phyloP scores from a whole-genome alignment of 1,140 invertebrate species.

The Drosophila sulfurigaster region DNA sequence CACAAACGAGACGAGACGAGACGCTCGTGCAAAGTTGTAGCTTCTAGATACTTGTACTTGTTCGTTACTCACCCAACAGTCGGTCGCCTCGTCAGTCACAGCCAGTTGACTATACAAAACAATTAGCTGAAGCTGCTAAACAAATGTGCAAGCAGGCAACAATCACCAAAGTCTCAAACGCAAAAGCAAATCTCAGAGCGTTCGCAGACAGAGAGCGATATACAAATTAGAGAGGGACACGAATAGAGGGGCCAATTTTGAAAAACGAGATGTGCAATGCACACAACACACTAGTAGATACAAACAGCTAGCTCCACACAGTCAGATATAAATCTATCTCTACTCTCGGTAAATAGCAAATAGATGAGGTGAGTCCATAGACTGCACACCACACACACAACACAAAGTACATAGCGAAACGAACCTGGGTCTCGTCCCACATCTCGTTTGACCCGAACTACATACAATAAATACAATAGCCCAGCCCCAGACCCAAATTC shows the following conservation, averaged over 20 bases:
- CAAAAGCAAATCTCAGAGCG: constrained; percentile 51
- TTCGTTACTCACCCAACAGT: constrained; percentile 18
- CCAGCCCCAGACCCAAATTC: constrained; percentile 11
- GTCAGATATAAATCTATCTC: constrained; percentile 21
- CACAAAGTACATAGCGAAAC: background rate
- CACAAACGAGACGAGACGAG: constrained; percentile 47
- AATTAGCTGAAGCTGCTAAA: constrained; percentile 70
- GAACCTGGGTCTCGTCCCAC: constrained; percentile 17
- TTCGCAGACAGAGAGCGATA: constrained; percentile 10
- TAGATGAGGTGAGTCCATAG: constrained; percentile 30
- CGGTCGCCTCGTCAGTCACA: background rate
- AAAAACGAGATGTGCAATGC: constrained; percentile 59
- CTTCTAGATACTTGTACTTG: constrained; percentile 45
- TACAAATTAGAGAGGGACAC: background rate
- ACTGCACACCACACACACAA: constrained; percentile 5
- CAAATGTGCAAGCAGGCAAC: constrained; percentile 50
- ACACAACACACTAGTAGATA: constrained; percentile 16
- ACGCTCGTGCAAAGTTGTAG: constrained; percentile 41
- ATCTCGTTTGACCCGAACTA: constrained; percentile 22
- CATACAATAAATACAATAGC: background rate
- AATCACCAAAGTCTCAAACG: constrained; percentile 43
- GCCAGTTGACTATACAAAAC: constrained; percentile 56
- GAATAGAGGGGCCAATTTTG: constrained; percentile 58
- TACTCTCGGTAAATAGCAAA: constrained; percentile 6
- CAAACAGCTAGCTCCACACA: background rate